Percentiles rank a stretch among this genome's conserved stretches.
Evolutionary conservation across 37 sponge, comb jelly and placozoan genomes (phyloP).

Genomic region (Spongia lamella): DNA sequence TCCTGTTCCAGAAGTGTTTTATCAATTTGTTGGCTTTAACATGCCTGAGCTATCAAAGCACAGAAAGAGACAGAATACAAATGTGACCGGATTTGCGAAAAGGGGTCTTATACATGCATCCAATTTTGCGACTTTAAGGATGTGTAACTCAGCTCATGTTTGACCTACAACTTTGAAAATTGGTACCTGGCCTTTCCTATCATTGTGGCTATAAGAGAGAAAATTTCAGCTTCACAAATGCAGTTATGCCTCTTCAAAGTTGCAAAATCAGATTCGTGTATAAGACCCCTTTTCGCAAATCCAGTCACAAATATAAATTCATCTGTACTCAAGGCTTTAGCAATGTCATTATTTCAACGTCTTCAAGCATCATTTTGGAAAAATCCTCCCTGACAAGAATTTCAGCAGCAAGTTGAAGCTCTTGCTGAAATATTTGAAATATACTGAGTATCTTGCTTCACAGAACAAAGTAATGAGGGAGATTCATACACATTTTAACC

Average conservation of each 20-base stretch:
- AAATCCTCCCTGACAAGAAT: neutral
- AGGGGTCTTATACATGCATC: no score
- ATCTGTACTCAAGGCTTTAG: conserved; percentile 1
- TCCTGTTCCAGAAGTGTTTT: conserved; percentile 22
- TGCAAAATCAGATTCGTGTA: no score
- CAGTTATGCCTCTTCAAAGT: no score
- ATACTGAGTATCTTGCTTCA: conserved; percentile 23
- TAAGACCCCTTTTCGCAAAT: no score
- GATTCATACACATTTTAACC: neutral
- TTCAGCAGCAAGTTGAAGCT: conserved; percentile 6
- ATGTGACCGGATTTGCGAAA: no score
- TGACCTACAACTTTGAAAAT: no score
- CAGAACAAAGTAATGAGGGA: conserved; percentile 29
- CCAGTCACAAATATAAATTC: conserved; percentile 12
- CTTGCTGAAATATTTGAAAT: conserved; percentile 10
- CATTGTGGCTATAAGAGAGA: no score
- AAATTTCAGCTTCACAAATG: no score
- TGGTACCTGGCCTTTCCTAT: no score
- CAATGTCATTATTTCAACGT: conserved; percentile 8
- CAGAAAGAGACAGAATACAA: conserved; percentile 6
- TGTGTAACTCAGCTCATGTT: no score
- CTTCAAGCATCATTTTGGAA: conserved; percentile 6
- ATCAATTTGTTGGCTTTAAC: conserved; percentile 23
- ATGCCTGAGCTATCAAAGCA: conserved; percentile 29
- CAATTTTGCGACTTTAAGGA: no score